Evolutionary conservation across 1,140 invertebrate species (phyloP).

Genomic region (Diprion similis): DNA sequence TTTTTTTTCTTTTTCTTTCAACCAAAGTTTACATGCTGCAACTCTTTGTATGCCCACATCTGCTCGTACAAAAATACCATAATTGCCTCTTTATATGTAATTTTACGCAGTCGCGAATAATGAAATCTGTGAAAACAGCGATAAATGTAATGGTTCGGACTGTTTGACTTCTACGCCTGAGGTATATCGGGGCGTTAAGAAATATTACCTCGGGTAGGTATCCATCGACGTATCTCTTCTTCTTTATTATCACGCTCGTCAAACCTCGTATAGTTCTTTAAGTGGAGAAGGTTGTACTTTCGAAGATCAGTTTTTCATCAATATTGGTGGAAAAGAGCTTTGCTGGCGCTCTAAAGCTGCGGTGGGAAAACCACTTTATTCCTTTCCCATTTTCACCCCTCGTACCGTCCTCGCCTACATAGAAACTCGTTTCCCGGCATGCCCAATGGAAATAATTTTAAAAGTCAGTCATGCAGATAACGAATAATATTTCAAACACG

Average conservation of each 20-base stretch:
- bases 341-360: too few relatives aligned
- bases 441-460: background rate
- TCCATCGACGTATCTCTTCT: background rate
- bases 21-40: too few relatives aligned
- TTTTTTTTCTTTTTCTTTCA: too few relatives aligned
- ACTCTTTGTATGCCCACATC: too few relatives aligned
- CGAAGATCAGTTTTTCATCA: background rate
- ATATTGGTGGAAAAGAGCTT: too few relatives aligned
- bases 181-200: background rate
- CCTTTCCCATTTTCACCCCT: background rate
- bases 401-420: background rate
- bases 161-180: background rate
- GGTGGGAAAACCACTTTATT: background rate
- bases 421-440: background rate
- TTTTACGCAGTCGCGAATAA: background rate
- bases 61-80: too few relatives aligned
- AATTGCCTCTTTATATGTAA: too few relatives aligned
- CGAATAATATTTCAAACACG: background rate
- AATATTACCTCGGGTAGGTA: background rate
- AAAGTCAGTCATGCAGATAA: background rate
- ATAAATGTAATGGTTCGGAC: background rate
- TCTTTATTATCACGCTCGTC: background rate
- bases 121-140: background rate
- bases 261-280: background rate
- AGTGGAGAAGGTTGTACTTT: constrained; percentile 7